phyloP scores from a whole-genome alignment of 1,140 invertebrate species.

The Propsilocerus akamusi region DNA sequence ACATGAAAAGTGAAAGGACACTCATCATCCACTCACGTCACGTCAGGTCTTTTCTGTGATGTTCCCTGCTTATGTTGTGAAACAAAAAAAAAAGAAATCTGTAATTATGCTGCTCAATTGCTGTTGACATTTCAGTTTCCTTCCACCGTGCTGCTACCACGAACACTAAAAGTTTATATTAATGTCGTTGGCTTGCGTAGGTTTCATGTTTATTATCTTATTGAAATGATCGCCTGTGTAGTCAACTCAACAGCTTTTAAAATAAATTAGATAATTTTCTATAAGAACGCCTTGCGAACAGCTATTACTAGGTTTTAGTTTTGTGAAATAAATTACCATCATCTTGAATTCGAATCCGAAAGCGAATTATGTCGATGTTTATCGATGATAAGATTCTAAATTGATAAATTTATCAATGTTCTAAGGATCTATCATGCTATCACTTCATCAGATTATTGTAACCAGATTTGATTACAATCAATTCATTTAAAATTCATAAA shows the following conservation, averaged over 20 bases:
- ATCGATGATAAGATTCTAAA: no score
- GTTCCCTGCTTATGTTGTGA: not conserved
- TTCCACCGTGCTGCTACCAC: not conserved
- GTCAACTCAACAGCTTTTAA: not conserved
- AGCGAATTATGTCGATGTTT: not conserved
- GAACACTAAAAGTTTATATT: not conserved
- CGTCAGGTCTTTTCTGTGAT: not conserved
- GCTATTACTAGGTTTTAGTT: not conserved
- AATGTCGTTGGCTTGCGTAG: not conserved
- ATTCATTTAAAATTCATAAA: no score
- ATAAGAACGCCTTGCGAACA: not conserved
- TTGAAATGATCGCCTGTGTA: not conserved
- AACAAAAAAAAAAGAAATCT: not conserved
- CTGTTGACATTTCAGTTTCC: not conserved
- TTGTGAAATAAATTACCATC: not conserved
- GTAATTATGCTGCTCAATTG: constrained; percentile 2
- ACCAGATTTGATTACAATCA: no score
- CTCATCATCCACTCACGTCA: not conserved
- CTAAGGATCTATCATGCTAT: no score
- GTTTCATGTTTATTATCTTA: constrained; percentile 4
- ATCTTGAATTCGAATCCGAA: not conserved
- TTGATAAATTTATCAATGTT: no score
- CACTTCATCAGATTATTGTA: not conserved
- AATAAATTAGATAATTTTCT: constrained; percentile 3
- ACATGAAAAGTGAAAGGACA: not conserved